Evolutionary conservation across 2,888 invertebrate species (phyloP), one percentile per base, ranked within the genome.

Genomic region (Empis stercorea): DNA sequence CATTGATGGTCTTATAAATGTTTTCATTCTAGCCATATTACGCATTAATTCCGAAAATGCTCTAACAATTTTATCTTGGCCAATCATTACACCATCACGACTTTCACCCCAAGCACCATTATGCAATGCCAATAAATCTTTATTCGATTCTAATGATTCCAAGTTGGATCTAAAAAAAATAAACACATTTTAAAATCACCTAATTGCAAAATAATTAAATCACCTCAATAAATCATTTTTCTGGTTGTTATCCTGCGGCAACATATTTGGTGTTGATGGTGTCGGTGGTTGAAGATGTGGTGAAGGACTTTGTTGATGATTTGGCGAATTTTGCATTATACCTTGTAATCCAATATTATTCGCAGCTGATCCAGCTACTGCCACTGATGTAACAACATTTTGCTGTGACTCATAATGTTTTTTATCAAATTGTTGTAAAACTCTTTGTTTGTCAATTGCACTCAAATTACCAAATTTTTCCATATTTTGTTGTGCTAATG

Each of bases 11-110:
- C 87, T 76, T 57, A 88, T 87, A 62, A 87, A 88, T 43, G 86
- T 84, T 65, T 88, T 86, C 86, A 88, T 88, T 61, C 87, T 79
- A 56, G 83, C 81, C 81, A 88, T 81, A 68, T 88, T 88, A 61
- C 87, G 84, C 79, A 88, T 87, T 42, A 88, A 78, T 69, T 88
- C 87, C 1, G 83, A 80, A 69, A 88, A 88, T 15, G 87, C 85
- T 51, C 87, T 75, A 49, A 88, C 84, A 51, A 88, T 87, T 59
- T 88, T 86, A 68, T 88, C 88, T 67, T 87, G 87, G 0, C 87
- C 87, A 42, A 76, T 74, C 59, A 66, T 68, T 49, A 73, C 66
- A 16, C 57, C 59, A 17, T 67, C 65, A n/a, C 55, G 55, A 43
- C 32, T 48, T 32, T 66, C 63, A 14, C 70, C 65, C 81, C 81